A percentile compares a stretch with the other conserved stretches of the same genome.
These are phyloP conservation scores for Menidia beryllina DNA, from an alignment of 2,113 vertebrate species.

Conservation along the genomic window DNA sequence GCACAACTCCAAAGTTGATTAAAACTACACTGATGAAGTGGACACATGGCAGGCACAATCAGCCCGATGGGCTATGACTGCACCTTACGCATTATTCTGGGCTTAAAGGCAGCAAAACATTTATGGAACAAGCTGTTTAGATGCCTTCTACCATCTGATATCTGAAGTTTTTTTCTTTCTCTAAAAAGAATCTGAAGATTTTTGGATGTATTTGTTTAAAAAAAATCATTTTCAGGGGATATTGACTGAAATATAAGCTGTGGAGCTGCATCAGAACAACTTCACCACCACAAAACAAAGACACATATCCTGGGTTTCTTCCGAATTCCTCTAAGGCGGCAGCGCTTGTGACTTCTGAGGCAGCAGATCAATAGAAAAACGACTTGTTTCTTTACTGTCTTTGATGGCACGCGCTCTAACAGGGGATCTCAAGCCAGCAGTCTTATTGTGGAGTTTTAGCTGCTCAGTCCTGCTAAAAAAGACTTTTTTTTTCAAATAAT, in stretches of 20 bases:
- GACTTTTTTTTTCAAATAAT: conserved; percentile 36
- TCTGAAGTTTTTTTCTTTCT: not conserved
- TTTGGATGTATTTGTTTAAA: conserved; percentile 31
- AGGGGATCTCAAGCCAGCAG: conserved; percentile 32
- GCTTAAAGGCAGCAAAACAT: not conserved
- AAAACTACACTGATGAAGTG: conserved; percentile 61
- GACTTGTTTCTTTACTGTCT: conserved; percentile 30
- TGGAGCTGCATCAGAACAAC: conserved; percentile 35
- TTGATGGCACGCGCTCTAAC: conserved; percentile 40
- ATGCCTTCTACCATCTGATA: not conserved
- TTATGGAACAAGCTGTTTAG: not conserved
- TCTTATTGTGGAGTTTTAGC: conserved; percentile 16
- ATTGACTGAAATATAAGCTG: conserved; percentile 58
- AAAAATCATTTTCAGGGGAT: conserved; percentile 52
- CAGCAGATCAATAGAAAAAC: conserved; percentile 44
- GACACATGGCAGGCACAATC: conserved; percentile 52
- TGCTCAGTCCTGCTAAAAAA: conserved; percentile 48
- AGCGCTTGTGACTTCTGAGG: conserved; percentile 29
- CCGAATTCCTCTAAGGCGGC: conserved; percentile 42
- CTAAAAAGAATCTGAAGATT: not conserved
- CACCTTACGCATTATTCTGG: not conserved
- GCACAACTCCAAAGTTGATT: conserved; percentile 63
- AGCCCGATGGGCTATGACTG: conserved; percentile 7
- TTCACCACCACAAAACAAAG: conserved; percentile 55
- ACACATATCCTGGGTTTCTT: conserved; percentile 28